These are phyloP conservation scores for Folsomia candida DNA, from an alignment of 2,888 invertebrate species.

Conservation along the genomic window DNA sequence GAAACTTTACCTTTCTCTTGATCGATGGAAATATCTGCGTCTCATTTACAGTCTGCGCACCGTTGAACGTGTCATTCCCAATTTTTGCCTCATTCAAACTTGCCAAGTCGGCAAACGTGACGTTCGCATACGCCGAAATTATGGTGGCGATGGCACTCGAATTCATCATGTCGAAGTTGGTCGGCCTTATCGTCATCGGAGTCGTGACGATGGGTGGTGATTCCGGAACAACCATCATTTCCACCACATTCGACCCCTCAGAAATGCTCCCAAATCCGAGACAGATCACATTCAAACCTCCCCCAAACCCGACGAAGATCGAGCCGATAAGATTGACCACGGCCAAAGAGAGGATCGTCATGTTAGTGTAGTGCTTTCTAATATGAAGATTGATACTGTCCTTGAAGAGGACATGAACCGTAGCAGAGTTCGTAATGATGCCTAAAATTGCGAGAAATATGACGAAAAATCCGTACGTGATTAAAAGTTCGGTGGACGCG, in stretches of 20 bases:
- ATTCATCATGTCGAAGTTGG: not conserved
- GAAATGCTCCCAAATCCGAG: not conserved
- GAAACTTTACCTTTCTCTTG: no score
- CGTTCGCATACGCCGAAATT: not conserved
- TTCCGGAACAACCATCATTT: no score
- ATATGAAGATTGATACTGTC: not conserved
- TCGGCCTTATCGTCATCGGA: not conserved
- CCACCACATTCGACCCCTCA: no score
- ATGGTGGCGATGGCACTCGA: not conserved
- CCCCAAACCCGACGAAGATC: not conserved
- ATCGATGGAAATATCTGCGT: not conserved
- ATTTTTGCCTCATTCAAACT: no score
- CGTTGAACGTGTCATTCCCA: no score
- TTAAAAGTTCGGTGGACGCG: not conserved
- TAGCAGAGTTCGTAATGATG: not conserved
- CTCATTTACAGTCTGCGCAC: no score
- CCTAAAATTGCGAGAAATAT: not conserved
- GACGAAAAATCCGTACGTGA: not conserved
- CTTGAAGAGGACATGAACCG: not conserved
- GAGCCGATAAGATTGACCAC: not conserved
- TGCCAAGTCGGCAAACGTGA: not conserved
- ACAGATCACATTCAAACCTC: not conserved
- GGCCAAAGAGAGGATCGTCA: not conserved
- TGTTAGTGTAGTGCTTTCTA: not conserved
- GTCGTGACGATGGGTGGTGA: not conserved